Percentiles rank a stretch among this genome's conserved stretches.
These are phyloP conservation scores for Eristalis tenax DNA, from an alignment of 2,888 invertebrate genomes.

Conservation along the genomic window DNA sequence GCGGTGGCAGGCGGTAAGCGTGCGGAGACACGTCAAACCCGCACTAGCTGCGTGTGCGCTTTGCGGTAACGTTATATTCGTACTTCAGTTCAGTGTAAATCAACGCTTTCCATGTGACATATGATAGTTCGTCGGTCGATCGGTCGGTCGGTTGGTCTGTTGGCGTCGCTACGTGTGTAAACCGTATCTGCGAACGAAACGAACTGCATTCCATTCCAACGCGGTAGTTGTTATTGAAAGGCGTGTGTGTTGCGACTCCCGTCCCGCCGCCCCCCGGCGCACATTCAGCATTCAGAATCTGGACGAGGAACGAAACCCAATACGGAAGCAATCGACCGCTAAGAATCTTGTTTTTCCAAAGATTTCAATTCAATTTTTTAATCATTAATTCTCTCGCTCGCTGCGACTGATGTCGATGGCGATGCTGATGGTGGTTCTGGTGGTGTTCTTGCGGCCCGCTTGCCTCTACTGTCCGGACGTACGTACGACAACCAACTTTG, in stretches of 20 bases:
- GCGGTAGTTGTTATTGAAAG: slow-evolving; percentile 56
- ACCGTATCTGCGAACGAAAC: slow-evolving; percentile 63
- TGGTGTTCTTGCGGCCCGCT: neutral
- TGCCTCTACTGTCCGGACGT: slow-evolving; percentile 4
- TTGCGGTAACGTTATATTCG: slow-evolving; percentile 49
- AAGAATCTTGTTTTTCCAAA: slow-evolving; percentile 73
- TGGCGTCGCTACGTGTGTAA: slow-evolving; percentile 38
- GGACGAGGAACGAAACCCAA: slow-evolving; percentile 75
- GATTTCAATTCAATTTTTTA: slow-evolving; percentile 69
- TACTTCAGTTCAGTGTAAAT: slow-evolving; percentile 54
- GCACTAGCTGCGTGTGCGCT: slow-evolving; percentile 44
- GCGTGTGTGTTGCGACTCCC: slow-evolving; percentile 38
- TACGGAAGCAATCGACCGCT: slow-evolving; percentile 75
- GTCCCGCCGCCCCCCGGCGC: neutral
- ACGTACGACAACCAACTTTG: slow-evolving; percentile 59
- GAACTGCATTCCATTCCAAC: slow-evolving; percentile 68
- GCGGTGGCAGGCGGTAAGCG: slow-evolving; percentile 9
- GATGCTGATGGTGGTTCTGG: neutral
- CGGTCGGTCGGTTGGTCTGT: no score
- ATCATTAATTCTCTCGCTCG: slow-evolving; percentile 61
- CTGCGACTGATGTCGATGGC: neutral
- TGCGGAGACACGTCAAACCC: slow-evolving; percentile 19
- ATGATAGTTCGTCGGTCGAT: slow-evolving; percentile 52
- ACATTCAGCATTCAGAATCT: slow-evolving; percentile 30
- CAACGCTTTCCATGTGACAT: slow-evolving; percentile 69